Evolutionary conservation across 2,113 vertebrate species (phyloP).

Genomic region (Arothron firmamentum): DNA sequence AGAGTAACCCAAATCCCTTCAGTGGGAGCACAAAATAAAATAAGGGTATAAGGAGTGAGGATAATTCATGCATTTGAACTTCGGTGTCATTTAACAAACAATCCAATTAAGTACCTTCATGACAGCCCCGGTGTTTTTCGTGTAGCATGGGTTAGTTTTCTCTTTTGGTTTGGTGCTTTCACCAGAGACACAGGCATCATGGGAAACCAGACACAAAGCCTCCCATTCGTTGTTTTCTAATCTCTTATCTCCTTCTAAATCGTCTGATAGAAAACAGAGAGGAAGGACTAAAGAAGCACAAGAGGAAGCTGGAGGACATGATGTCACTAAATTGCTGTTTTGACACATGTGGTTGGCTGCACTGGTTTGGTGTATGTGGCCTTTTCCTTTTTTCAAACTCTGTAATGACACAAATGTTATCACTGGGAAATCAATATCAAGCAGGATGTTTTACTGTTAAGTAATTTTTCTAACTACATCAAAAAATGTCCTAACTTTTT

Average conservation of each 20-base stretch:
- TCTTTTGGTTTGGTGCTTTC: conserved; percentile 9
- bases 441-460: no score
- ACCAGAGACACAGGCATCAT: not conserved
- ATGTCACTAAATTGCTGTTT: conserved; percentile 12
- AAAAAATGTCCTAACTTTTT: not conserved
- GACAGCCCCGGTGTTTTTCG: no score
- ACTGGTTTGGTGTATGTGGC: no score
- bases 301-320: conserved; percentile 15
- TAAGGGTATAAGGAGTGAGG: no score
- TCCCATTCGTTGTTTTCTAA: conserved; percentile 13
- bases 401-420: not conserved
- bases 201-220: conserved; percentile 20
- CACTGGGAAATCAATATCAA: not conserved
- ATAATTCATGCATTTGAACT: no score
- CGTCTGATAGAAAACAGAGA: conserved; percentile 19
- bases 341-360: conserved; percentile 2
- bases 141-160: not conserved
- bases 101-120: no score
- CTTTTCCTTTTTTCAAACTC: no score
- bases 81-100: no score
- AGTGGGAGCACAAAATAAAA: no score
- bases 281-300: not conserved
- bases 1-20: no score
- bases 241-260: not conserved
- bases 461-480: no score